Evolutionary conservation across 2,888 invertebrate genomes (phyloP).

Genomic region (Athrips mouffetella): DNA sequence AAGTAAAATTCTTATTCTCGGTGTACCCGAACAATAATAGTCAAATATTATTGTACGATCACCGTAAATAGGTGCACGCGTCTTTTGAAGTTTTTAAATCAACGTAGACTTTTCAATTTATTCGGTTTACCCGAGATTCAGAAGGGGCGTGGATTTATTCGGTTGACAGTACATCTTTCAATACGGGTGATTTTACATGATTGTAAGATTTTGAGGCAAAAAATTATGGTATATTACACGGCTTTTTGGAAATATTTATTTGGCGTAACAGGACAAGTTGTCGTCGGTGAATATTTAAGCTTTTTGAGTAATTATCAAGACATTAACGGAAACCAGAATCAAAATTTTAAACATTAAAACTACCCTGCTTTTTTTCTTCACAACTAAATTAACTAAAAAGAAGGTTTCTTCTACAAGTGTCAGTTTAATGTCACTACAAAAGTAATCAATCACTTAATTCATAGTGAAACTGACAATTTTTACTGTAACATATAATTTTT

Average conservation of each 20-base stretch:
- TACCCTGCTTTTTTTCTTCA: too few relatives aligned
- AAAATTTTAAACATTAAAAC: too few relatives aligned
- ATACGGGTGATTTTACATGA: background rate
- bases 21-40: constrained; percentile 43
- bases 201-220: background rate
- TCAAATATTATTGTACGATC: constrained; percentile 36
- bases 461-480: too few relatives aligned
- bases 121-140: background rate
- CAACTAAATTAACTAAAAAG: too few relatives aligned
- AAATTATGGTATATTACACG: background rate
- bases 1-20: constrained; percentile 35
- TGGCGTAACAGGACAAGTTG: too few relatives aligned
- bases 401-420: too few relatives aligned
- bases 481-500: too few relatives aligned
- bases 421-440: too few relatives aligned
- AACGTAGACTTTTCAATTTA: background rate
- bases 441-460: too few relatives aligned
- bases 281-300: too few relatives aligned
- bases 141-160: background rate
- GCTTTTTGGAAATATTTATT: background rate
- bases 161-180: constrained; percentile 3
- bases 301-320: too few relatives aligned
- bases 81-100: background rate
- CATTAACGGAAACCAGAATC: too few relatives aligned
- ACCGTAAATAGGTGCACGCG: constrained; percentile 1